Conservation (phyloP, 2,113 vertebrate species). For the Chascanopsetta lugubris region DNA sequence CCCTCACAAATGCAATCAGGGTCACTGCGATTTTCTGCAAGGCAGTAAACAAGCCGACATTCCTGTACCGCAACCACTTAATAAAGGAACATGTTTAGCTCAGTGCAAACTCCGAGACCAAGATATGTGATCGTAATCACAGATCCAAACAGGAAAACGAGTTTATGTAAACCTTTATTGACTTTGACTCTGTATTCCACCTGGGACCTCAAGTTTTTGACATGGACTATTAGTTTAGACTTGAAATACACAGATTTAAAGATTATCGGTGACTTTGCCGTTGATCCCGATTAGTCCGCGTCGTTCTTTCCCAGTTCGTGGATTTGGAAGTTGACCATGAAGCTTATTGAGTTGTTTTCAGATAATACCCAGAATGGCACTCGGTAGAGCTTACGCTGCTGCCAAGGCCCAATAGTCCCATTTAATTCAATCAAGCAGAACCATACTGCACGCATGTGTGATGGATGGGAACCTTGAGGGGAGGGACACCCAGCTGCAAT, state of each 20-base stretch:
- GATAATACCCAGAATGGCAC: not conserved
- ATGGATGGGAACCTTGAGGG: too few relatives aligned
- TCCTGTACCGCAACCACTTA: conserved; percentile 32
- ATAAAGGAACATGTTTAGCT: conserved; percentile 44
- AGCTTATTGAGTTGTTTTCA: not conserved
- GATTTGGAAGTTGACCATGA: not conserved
- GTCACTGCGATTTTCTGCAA: conserved; percentile 60
- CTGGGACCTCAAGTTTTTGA: not conserved
- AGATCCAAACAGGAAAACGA: not conserved
- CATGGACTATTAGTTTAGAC: not conserved
- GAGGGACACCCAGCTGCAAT: too few relatives aligned
- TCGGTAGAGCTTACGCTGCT: too few relatives aligned
- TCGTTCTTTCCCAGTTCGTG: too few relatives aligned
- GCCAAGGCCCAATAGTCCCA: too few relatives aligned
- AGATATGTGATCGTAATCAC: not conserved
- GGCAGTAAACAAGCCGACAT: conserved; percentile 61
- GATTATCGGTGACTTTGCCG: not conserved
- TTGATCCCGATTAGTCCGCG: not conserved
- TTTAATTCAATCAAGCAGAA: too few relatives aligned
- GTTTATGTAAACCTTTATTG: not conserved
- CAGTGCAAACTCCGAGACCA: conserved; percentile 47
- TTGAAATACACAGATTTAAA: conserved; percentile 2
- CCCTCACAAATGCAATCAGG: conserved; percentile 60
- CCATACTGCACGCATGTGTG: too few relatives aligned
- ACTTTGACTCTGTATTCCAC: not conserved